Percentiles rank a stretch among this genome's conserved stretches.
phyloP scores from a whole-genome alignment of 2,797 vertebrate species.

The Leptoclinus maculatus region DNA sequence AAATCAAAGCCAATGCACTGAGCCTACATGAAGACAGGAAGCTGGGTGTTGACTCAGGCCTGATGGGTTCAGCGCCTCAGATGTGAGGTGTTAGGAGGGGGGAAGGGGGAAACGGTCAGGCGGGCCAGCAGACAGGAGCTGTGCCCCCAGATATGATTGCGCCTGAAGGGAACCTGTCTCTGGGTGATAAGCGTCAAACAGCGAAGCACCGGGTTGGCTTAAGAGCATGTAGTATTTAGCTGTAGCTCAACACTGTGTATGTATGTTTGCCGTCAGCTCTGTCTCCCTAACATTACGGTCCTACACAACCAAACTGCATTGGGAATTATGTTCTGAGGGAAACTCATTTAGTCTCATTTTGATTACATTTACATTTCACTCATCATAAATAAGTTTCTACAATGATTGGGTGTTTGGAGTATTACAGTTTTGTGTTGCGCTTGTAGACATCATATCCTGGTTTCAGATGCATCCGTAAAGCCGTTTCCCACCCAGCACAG shows the following conservation, averaged over 20 bases:
- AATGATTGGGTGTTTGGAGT: too few species aligned
- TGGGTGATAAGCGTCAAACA: constrained; percentile 62
- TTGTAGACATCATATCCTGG: too few species aligned
- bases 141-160: constrained; percentile 62
- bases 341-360: background rate
- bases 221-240: constrained; percentile 37
- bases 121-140: constrained; percentile 33
- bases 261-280: background rate
- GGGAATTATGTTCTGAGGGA: background rate
- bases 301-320: background rate
- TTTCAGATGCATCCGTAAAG: too few species aligned
- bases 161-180: constrained; percentile 66
- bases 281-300: background rate
- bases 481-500: too few species aligned
- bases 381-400: too few species aligned
- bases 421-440: too few species aligned
- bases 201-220: constrained; percentile 31
- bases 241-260: constrained; percentile 27
- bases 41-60: constrained; percentile 15
- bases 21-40: constrained; percentile 19
- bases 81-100: constrained; percentile 3
- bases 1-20: constrained; percentile 23
- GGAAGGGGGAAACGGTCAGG: background rate
- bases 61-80: constrained; percentile 38
- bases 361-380: background rate